Percentiles rank a stretch among this genome's conserved stretches.
phyloP scores from a whole-genome alignment of 2,888 invertebrate species.

The Hypsopygia costalis region DNA sequence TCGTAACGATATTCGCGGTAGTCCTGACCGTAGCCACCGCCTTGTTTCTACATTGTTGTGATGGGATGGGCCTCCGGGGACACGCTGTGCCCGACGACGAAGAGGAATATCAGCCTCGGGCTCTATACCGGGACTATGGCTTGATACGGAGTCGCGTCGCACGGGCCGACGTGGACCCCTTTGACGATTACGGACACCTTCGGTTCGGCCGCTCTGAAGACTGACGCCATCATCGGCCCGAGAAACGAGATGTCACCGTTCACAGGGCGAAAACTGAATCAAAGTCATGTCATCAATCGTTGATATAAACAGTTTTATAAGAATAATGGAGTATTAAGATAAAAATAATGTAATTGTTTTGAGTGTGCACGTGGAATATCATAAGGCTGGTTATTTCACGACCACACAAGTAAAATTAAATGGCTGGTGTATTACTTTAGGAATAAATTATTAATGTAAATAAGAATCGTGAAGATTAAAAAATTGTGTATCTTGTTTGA shows the following conservation, averaged over 20 bases:
- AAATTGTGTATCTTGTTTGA: too few relatives aligned
- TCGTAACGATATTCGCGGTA: conserved; percentile 41
- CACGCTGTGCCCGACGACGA: conserved; percentile 51
- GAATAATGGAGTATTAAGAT: too few relatives aligned
- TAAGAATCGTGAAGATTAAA: too few relatives aligned
- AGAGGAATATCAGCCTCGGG: conserved; percentile 49
- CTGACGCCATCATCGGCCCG: conserved; percentile 41
- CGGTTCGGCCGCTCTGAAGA: conserved; percentile 84
- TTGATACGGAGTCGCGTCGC: conserved; percentile 61
- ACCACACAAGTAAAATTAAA: conserved; percentile 6
- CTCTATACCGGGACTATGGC: conserved; percentile 80
- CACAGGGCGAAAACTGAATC: conserved; percentile 20
- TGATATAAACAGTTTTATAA: not conserved
- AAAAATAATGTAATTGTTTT: too few relatives aligned
- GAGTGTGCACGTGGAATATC: conserved; percentile 36
- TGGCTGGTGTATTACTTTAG: too few relatives aligned
- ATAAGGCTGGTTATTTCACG: conserved; percentile 53
- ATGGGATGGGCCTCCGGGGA: conserved; percentile 42
- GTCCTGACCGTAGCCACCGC: conserved; percentile 38
- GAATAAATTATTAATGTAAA: too few relatives aligned
- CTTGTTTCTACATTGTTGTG: conserved; percentile 42
- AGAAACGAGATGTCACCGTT: conserved; percentile 21
- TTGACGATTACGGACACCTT: conserved; percentile 88
- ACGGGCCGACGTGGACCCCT: conserved; percentile 82
- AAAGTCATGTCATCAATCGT: conserved; percentile 17